Percentiles rank a stretch among this genome's conserved stretches.
Conservation (phyloP, 2,888 invertebrate species). For the Microplitis manilae region DNA sequence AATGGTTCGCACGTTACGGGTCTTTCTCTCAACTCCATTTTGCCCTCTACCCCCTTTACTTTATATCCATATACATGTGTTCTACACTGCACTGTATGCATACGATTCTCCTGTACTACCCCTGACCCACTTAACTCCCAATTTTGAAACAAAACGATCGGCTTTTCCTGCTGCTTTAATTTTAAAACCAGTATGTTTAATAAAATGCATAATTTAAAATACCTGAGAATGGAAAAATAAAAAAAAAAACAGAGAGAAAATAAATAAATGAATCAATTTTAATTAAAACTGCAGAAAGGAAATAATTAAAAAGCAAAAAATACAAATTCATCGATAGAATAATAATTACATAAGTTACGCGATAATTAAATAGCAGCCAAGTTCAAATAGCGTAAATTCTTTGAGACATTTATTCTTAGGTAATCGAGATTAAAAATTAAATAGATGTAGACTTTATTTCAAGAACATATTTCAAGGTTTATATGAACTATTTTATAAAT, state of each 20-base stretch:
- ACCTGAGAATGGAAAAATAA: neutral
- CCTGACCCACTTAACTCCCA: slow-evolving; percentile 7
- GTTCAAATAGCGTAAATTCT: neutral
- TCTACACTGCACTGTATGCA: neutral
- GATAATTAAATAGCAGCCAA: neutral
- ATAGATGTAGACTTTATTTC: neutral
- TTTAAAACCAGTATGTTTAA: neutral
- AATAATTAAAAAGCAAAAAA: neutral
- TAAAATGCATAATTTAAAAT: neutral
- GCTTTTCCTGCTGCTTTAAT: neutral
- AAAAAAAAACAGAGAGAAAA: neutral
- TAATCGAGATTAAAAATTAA: neutral
- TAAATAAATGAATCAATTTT: neutral
- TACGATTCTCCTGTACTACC: neutral
- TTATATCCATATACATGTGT: neutral
- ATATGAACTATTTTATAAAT: neutral
- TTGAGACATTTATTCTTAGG: neutral
- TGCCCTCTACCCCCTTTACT: neutral
- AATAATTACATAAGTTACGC: neutral
- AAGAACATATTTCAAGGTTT: neutral
- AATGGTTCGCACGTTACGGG: neutral
- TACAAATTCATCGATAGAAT: neutral
- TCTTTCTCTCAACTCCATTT: neutral
- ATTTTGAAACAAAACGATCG: neutral
- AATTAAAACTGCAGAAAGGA: neutral